These are phyloP conservation scores for Dryoscopus gambensis DNA, from an alignment of 2,113 vertebrate species.

Conservation along the genomic window DNA sequence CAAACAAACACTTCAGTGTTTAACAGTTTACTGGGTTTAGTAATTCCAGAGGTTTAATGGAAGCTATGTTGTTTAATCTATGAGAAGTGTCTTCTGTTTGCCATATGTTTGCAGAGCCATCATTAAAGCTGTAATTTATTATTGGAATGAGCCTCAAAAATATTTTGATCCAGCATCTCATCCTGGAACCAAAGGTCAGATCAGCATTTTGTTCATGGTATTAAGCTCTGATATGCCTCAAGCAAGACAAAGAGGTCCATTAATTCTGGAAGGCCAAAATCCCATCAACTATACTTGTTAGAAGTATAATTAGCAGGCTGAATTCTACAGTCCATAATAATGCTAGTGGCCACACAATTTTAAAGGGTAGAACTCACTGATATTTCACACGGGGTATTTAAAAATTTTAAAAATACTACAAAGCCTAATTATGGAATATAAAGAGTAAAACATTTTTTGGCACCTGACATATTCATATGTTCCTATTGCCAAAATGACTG, in stretches of 20 bases:
- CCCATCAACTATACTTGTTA: not conserved
- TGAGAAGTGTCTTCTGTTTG: conserved; percentile 36
- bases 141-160: conserved; percentile 42
- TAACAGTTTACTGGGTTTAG: not conserved
- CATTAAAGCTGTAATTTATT: conserved; percentile 54
- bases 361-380: not conserved
- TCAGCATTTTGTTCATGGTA: conserved; percentile 39
- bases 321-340: not conserved
- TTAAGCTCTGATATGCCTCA: not conserved
- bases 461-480: conserved; percentile 3
- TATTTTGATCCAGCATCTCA: not conserved
- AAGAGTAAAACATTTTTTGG: conserved; percentile 6
- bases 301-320: not conserved
- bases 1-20: not conserved
- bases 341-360: not conserved
- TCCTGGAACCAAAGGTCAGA: conserved; percentile 5
- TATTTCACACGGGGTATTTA: not conserved
- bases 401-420: not conserved
- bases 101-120: conserved; percentile 35
- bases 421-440: conserved; percentile 3
- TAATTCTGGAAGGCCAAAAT: conserved; percentile 50
- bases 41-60: conserved; percentile 10
- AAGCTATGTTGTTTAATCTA: conserved; percentile 43
- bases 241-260: conserved; percentile 34
- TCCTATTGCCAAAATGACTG: conserved; percentile 3